Evolutionary conservation across 2,113 vertebrate species (phyloP).

Genomic region (Ictidomys tridecemlineatus): DNA sequence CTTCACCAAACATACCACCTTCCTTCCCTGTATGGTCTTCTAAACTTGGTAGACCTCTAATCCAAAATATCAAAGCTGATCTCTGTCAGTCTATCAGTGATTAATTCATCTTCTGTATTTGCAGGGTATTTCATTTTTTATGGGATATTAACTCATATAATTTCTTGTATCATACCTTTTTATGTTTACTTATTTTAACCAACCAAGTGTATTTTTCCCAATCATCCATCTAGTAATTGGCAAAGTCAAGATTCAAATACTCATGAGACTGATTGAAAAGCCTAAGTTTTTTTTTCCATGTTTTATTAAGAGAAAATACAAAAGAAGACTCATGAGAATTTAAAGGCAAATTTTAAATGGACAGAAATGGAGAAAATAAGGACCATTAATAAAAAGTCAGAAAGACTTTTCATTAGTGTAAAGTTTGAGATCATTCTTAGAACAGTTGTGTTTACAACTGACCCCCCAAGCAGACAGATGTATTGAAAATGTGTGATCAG

Average conservation of each 20-base stretch:
- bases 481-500: not conserved
- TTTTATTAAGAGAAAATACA: not conserved
- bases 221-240: not conserved
- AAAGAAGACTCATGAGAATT: not conserved
- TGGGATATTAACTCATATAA: not conserved
- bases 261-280: not conserved
- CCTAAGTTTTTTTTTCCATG: not conserved
- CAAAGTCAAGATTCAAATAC: not conserved
- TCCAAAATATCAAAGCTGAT: not conserved
- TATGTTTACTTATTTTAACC: not conserved
- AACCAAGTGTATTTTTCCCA: not conserved
- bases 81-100: not conserved
- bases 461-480: not conserved
- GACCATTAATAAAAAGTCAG: not conserved
- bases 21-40: not conserved
- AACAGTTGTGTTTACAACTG: not conserved
- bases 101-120: not conserved
- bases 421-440: not conserved
- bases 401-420: not conserved
- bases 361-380: not conserved
- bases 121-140: not conserved
- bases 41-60: not conserved
- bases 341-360: not conserved
- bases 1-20: rapidly evolving
- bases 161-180: not conserved